These are phyloP conservation scores for Distichodus sexfasciatus DNA, from an alignment of 2,797 vertebrate species.

Conservation along the genomic window DNA sequence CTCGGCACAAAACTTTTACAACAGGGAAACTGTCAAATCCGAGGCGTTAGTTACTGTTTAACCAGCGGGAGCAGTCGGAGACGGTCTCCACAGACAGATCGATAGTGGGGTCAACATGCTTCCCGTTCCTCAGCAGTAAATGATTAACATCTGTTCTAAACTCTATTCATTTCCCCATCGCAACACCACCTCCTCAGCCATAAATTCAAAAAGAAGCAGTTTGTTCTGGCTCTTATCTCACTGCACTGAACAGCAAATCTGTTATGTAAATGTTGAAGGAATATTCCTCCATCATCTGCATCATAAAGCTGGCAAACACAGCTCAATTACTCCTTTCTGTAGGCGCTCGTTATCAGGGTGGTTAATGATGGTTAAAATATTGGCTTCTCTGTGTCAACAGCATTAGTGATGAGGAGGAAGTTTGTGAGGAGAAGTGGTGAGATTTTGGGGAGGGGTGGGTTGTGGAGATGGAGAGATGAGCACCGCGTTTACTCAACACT, in stretches of 20 bases:
- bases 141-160: neutral
- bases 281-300: neutral
- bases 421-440: no score
- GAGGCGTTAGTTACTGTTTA: neutral
- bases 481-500: no score
- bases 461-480: no score
- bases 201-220: neutral
- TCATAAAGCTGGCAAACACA: no score
- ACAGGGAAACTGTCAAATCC: neutral
- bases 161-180: neutral
- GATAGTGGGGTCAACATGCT: neutral
- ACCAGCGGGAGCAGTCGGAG: neutral
- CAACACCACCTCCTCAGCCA: neutral
- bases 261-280: neutral
- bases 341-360: no score
- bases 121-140: neutral
- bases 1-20: neutral
- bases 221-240: conserved; percentile 26
- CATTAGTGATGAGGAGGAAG: no score
- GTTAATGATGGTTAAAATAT: no score
- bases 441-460: no score
- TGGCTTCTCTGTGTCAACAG: no score
- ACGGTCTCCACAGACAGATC: neutral
- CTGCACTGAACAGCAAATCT: neutral
- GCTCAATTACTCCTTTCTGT: no score